Base-by-base conservation (phyloP, 2,797 vertebrate species). In the Novumbra hubbsi region DNA sequence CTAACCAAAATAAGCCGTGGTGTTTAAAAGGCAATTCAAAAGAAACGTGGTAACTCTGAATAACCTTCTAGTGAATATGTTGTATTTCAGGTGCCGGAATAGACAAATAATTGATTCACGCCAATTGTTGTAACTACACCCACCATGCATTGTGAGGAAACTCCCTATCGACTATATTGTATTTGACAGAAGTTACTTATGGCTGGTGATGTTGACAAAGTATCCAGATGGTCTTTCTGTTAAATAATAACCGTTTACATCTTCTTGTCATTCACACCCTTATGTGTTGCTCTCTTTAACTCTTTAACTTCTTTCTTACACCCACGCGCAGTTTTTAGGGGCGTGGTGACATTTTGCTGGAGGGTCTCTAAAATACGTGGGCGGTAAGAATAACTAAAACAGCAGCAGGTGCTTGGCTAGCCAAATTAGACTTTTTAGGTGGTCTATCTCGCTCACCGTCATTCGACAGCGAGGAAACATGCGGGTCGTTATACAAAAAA, bases 331-430 rank as follows among this genome's bases (percentile, higher is more conserved):
- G 32, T 49, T 2, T 32, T 14, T 63, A 73, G 30, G 12, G 30
- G 52, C 49, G 27, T 38, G n/a, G 45, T 52, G 55, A 50, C 63
- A 32, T 12, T 48, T 62, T 17, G 34, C 16, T 27, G 34, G n/a
- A 17, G 55, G 70, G 57, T 21, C 17, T 21, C n/a, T 72, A 48
- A 64, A 27, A 45, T 21, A 64, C 71, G 34, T 21, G 48, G 41
- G 41, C 41, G 11, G 14, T 72, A 16, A 64, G 11, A 60, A 72
- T 21, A 16, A 72, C 27, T 49, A 48, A 9, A 72, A 64, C 71
- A 64, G 45, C 15, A 72, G 71, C 55, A 63, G 21, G 34, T 63
- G 70, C 70, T 45, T 19, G 57, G 55, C 27, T 52, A 71, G 50
- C 38, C 38, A 48, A 45, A 41, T 71, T 71, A 60, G 14, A 11